Evolutionary conservation across 2,797 vertebrate genomes (phyloP).

Genomic region (Ceyx erithaca): DNA sequence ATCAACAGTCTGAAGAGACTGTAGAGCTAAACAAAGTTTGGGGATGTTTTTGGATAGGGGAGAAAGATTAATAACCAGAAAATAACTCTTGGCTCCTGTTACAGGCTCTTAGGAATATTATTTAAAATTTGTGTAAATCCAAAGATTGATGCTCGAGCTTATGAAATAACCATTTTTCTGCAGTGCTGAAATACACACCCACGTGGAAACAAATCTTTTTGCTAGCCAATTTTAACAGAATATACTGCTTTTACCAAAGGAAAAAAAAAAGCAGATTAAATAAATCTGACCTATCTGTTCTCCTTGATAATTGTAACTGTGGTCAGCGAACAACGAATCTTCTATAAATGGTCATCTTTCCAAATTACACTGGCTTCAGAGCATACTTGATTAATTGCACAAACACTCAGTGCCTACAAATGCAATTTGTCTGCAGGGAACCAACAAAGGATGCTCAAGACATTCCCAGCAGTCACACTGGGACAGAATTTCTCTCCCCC

Average conservation of each 20-base stretch:
- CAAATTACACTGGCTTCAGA: slow-evolving; percentile 42
- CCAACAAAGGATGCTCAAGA: background rate
- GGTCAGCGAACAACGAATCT: slow-evolving; percentile 45
- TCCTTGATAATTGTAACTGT: slow-evolving; percentile 9
- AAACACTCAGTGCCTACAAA: slow-evolving; percentile 20
- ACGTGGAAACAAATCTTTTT: slow-evolving; percentile 37
- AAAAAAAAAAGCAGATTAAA: slow-evolving; percentile 22
- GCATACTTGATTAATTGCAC: background rate
- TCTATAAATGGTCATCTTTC: slow-evolving; percentile 63
- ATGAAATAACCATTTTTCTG: slow-evolving; percentile 55
- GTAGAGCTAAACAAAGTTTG: slow-evolving; percentile 68
- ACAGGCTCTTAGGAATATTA: slow-evolving; percentile 62
- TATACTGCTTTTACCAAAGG: slow-evolving; percentile 32
- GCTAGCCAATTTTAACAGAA: slow-evolving; percentile 9
- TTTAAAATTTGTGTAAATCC: slow-evolving; percentile 57
- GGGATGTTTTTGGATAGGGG: slow-evolving; percentile 63
- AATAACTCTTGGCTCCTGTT: slow-evolving; percentile 69
- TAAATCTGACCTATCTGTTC: slow-evolving; percentile 38
- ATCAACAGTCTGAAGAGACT: slow-evolving; percentile 66
- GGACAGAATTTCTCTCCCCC: background rate
- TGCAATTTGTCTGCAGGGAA: background rate
- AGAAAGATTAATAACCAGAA: slow-evolving; percentile 75
- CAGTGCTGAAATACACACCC: slow-evolving; percentile 43
- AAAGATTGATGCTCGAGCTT: slow-evolving; percentile 52
- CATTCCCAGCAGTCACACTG: background rate